Evolutionary conservation across 2,113 vertebrate species (phyloP).

Genomic region (Chauna torquata): DNA sequence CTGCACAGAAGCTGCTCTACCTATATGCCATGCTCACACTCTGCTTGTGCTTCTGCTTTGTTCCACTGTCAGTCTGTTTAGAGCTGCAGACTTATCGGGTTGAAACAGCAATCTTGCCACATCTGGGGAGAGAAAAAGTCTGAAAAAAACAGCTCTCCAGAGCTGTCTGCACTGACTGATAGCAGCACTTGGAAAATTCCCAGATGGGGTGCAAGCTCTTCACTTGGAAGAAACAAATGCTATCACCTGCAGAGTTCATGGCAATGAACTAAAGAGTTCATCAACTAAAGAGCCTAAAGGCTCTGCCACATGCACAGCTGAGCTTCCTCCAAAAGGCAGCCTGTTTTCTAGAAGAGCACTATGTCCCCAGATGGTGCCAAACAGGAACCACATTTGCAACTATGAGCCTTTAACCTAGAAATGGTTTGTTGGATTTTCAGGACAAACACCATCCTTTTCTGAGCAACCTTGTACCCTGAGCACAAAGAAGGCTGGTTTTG

Average conservation of each 20-base stretch:
- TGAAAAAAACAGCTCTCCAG: not conserved
- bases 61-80: accelerated
- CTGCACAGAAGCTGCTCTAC: not conserved
- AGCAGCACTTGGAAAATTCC: not conserved
- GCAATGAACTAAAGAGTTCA: too few relatives aligned
- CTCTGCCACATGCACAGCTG: accelerated
- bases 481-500: not conserved
- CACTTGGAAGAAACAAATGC: accelerated
- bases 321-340: not conserved
- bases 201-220: not conserved
- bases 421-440: accelerated
- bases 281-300: too few relatives aligned
- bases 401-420: not conserved
- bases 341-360: not conserved
- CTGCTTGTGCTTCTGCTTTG: not conserved
- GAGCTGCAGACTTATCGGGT: not conserved
- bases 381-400: accelerated
- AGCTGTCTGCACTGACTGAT: not conserved
- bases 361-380: not conserved
- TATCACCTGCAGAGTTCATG: not conserved
- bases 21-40: not conserved
- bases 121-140: not conserved
- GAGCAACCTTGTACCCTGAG: accelerated
- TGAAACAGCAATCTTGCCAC: not conserved
- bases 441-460: not conserved